Evolutionary conservation across 2,113 vertebrate species (phyloP).

Genomic region (Microcebus griseorufus): DNA sequence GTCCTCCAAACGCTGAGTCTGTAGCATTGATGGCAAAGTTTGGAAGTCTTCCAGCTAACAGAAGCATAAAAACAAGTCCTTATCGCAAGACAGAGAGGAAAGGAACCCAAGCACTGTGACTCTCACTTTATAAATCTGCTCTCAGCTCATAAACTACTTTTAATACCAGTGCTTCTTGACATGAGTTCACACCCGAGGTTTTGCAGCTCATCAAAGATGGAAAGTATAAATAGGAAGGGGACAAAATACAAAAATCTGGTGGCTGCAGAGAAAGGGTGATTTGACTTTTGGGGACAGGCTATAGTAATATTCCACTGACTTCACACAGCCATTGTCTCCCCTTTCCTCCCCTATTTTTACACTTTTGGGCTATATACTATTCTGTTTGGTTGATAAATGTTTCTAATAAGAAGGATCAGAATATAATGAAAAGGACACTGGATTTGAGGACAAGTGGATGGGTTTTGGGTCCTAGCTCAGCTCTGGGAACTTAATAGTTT

Average conservation of each 20-base stretch:
- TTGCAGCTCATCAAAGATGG: conserved; percentile 20
- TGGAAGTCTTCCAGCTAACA: conserved; percentile 22
- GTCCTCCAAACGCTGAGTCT: not conserved
- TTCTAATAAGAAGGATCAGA: not conserved
- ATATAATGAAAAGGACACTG: not conserved
- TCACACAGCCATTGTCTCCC: not conserved
- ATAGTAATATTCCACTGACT: not conserved
- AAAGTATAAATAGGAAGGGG: not conserved
- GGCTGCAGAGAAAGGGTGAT: not conserved
- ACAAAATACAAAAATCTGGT: not conserved
- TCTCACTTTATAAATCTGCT: conserved; percentile 52
- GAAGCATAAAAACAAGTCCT: not conserved
- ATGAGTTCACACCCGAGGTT: conserved; percentile 15
- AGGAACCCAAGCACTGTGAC: not conserved
- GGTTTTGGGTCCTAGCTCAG: not conserved
- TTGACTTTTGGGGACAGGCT: not conserved
- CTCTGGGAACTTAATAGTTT: not conserved
- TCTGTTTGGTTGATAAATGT: conserved; percentile 28
- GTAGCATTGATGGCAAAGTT: not conserved
- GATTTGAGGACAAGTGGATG: not conserved
- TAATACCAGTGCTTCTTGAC: not conserved
- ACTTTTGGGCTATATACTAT: not conserved
- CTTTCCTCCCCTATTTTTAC: not conserved
- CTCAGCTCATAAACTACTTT: conserved; percentile 37
- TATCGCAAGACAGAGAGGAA: conserved; percentile 29